Evolutionary conservation across 2,113 vertebrate species (phyloP).

Genomic region (Bufo bufo): DNA sequence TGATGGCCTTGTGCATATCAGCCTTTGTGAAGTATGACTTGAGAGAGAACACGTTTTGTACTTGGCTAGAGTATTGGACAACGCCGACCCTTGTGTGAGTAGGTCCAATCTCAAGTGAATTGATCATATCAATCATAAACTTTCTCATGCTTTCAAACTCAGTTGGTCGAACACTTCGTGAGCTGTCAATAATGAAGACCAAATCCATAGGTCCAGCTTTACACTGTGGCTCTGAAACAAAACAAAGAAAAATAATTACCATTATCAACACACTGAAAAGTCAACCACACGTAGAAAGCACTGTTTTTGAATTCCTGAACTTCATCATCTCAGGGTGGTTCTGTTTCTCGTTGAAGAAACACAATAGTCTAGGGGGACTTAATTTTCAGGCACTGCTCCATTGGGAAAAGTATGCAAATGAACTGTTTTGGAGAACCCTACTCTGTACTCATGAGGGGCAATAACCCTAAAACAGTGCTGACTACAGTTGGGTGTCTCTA

Average conservation of each 20-base stretch:
- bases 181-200: conserved; percentile 96
- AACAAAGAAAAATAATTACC: not conserved
- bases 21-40: conserved; percentile 76
- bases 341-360: no score
- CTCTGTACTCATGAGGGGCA: no score
- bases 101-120: conserved; percentile 83
- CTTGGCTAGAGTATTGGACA: conserved; percentile 97
- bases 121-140: conserved; percentile 92
- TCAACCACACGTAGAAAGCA: no score
- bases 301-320: no score
- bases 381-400: no score
- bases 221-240: conserved; percentile 76
- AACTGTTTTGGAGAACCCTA: no score
- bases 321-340: no score
- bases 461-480: no score
- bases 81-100: conserved; percentile 87
- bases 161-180: conserved; percentile 90
- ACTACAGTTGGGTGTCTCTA: no score
- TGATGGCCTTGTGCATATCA: conserved; percentile 88
- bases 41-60: conserved; percentile 92
- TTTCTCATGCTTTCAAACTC: conserved; percentile 96
- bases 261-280: not conserved
- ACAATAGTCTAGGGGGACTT: no score
- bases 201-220: conserved; percentile 88
- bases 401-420: no score